Conservation (phyloP, 2,888 invertebrate genomes). For the Schrankia costaestrigalis region DNA sequence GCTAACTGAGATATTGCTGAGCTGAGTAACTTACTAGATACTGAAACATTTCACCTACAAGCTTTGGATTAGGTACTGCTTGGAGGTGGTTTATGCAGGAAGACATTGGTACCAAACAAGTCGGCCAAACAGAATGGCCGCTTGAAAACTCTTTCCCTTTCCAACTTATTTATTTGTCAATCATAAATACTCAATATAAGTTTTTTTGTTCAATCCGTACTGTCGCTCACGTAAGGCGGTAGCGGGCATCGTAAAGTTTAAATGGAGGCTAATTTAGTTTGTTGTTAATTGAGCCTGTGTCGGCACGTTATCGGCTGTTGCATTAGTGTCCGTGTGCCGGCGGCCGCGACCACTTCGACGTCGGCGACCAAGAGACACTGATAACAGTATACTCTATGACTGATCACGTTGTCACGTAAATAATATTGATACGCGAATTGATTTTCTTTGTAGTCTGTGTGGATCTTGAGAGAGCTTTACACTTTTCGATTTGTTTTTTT, state of each 20-base stretch:
- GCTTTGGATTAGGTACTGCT: too few species aligned
- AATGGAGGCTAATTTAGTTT: constrained; percentile 78
- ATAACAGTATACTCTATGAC: constrained; percentile 27
- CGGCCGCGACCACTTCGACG: constrained; percentile 1
- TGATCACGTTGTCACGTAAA: constrained; percentile 26
- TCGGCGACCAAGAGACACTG: constrained; percentile 3
- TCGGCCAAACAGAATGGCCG: too few species aligned
- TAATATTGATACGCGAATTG: constrained; percentile 29
- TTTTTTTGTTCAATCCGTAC: constrained; percentile 47
- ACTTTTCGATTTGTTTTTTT: too few species aligned
- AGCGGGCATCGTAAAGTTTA: constrained; percentile 77
- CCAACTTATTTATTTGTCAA: too few species aligned
- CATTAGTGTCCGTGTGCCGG: constrained; percentile 54
- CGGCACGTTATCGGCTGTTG: constrained; percentile 64
- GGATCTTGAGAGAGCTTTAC: not conserved
- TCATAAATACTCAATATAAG: not conserved
- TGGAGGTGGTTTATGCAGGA: too few species aligned
- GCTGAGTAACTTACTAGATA: too few species aligned
- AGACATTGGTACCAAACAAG: too few species aligned
- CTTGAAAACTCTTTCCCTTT: too few species aligned
- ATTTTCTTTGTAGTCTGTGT: not conserved
- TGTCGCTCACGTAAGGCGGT: constrained; percentile 71
- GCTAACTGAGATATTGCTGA: too few species aligned
- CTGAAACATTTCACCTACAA: too few species aligned
- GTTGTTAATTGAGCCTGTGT: constrained; percentile 77